Percentiles rank a stretch among this genome's conserved stretches.
Conservation (phyloP, 92 coral and sea anemone genomes). For the Siderastrea radians region DNA sequence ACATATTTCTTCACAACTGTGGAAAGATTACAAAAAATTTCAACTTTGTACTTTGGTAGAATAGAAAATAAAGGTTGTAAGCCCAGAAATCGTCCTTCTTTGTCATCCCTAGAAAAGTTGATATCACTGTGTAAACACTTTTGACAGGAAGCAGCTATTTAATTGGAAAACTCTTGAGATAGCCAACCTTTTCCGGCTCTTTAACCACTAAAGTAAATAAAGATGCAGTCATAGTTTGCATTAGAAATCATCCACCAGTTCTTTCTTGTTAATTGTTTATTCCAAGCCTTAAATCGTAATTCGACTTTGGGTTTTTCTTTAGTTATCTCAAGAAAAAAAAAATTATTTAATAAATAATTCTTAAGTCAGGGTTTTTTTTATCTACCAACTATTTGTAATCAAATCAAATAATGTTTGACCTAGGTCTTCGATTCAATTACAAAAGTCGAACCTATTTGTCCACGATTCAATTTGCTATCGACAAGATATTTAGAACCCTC, state of each 20-base stretch:
- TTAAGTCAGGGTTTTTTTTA: background rate
- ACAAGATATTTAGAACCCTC: background rate
- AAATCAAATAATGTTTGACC: conserved; percentile 18
- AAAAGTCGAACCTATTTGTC: conserved; percentile 18
- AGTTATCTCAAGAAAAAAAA: background rate
- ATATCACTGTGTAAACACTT: background rate
- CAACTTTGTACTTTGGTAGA: background rate
- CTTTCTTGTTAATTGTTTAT: background rate
- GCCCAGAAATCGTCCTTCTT: background rate
- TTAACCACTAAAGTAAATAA: background rate
- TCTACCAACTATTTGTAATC: background rate
- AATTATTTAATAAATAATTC: background rate
- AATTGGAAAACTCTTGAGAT: conserved; percentile 8
- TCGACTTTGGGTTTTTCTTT: background rate
- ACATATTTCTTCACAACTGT: no score
- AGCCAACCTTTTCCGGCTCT: background rate
- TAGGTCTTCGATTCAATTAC: conserved; percentile 28
- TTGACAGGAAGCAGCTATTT: background rate
- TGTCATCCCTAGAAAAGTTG: background rate
- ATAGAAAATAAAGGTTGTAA: background rate
- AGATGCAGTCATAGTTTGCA: background rate
- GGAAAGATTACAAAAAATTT: no score
- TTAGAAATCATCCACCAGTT: background rate
- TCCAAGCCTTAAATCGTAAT: background rate
- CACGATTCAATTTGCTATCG: conserved; percentile 15